Base-by-base conservation (phyloP, 53 echinoderm and acorn worm genomes). In the Stichopus horrens region DNA sequence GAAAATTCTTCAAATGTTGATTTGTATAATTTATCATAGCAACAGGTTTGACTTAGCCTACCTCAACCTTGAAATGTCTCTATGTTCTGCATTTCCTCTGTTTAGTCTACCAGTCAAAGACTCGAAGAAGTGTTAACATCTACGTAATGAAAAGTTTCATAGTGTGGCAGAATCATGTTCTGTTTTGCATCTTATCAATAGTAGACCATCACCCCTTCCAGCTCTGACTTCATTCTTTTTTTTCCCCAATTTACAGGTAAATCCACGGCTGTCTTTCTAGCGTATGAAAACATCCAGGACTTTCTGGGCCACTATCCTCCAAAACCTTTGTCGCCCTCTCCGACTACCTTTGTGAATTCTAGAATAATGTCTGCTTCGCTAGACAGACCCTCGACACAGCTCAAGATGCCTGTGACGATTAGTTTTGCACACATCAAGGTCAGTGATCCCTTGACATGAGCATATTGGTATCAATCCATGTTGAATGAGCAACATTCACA, bases 241-340 rank as follows among this genome's bases (percentile, higher is more conserved):
- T 37, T 2, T 2, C 37, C 37, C 37, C 37, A 52, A 78, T n/a
- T 68, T 77, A 10, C 90, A 98, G 99, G 95, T 7, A 90, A 83
- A 76, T 86, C 93, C 11, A 98, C 92, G 75, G 91, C 93, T 11
- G 99, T 98, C 16, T 83, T 98, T 87, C 74, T 98, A 71, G 94
- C 94, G 8, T 98, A 96, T 91, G 96, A 98, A 87, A 95, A 98
- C 86, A 90, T 98, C 6, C 95, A 93, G n/a, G 74, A 90, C 13
- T 90, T 94, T 20, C 88, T 98, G n/a, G 95, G 93, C 4, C 77
- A 77, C 16, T 51, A 74, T 20, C 76, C 57, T 8, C 7, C 71
- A 23, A 76, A 85, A 58, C 52, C 86, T 10, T 7, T 13, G 66
- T 9, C 71, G 8, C 37, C 37, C 20, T n/a, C 74, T 16, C 5